These are phyloP conservation scores for Drosophila rufa DNA, from an alignment of 1,140 invertebrate species.

Conservation along the genomic window DNA sequence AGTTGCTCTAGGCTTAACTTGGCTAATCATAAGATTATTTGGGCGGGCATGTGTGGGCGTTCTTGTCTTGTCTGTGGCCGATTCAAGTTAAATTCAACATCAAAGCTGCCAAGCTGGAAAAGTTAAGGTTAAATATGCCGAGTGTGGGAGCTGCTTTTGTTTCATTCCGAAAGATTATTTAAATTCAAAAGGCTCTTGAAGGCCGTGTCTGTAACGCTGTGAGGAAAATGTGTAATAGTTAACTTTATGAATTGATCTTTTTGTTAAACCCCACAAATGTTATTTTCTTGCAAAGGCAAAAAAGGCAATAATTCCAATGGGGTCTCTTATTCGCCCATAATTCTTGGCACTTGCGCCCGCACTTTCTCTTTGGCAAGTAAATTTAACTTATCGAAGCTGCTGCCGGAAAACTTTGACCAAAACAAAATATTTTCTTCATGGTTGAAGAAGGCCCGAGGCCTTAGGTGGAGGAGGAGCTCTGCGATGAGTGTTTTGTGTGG, in stretches of 20 bases:
- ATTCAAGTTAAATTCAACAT: conserved; percentile 37
- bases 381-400: conserved; percentile 10
- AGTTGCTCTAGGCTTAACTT: conserved; percentile 26
- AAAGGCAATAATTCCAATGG: no score
- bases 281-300: not conserved
- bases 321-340: not conserved
- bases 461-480: not conserved
- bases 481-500: conserved; percentile 13
- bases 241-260: conserved; percentile 6
- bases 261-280: no score
- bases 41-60: conserved; percentile 2
- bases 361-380: conserved; percentile 3
- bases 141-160: conserved; percentile 18
- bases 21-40: conserved; percentile 47
- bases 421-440: conserved; percentile 16
- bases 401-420: not conserved
- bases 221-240: not conserved
- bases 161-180: conserved; percentile 26
- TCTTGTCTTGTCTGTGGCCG: not conserved
- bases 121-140: conserved; percentile 19
- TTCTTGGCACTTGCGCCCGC: conserved; percentile 1
- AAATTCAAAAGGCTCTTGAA: conserved; percentile 21
- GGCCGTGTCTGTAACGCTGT: not conserved
- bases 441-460: not conserved
- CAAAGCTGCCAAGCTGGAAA: conserved; percentile 42